Base-by-base conservation (phyloP, 2,113 vertebrate genomes). In the Anarhynchus alexandrinus region DNA sequence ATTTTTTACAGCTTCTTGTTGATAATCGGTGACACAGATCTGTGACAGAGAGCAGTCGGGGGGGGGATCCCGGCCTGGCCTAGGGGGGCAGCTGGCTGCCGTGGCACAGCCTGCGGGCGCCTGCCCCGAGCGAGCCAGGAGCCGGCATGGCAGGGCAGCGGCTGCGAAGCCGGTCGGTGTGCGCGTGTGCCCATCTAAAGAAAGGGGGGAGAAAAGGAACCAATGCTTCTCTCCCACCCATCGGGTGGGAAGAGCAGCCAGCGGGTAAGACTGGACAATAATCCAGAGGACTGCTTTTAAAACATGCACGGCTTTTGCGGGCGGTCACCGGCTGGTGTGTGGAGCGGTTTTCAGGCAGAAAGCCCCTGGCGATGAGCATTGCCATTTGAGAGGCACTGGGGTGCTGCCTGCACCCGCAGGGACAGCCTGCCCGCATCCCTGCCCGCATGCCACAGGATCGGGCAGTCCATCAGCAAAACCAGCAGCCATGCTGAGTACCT, bases 91-190 rank as follows among this genome's bases (percentile, higher is more conserved):
- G 67, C 76, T 25, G 69, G 36, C 49, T 58, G 71, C 32, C 2
- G 6, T 34, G 23, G 36, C 7, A 3, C 40, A 10, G 80, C 54
- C 88, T 51, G 66, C 3, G 3, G 23, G 15, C 1, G 32, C 42
- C 45, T 11, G 49, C 64, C 65, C 4, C 1, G 10, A 26, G n/a
- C 2, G 0, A 7, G 5, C 0, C 7, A 32, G 62, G 38, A 49
- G 32, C 1, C 2, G 59, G 74, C 38, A 22, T 2, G 30, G 58
- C 3, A 0, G 14, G 29, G 22, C 10, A 10, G 3, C 2, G 15
- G 47, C 62, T 4, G 26, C 1, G 1, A 13, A 30, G 52, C 3
- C 0, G 21, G 26, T 6, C 0, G 1, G 38, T 2, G 8, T 27
- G 11, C 16, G 29, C 1, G 1, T 2, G 8, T 22, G 13, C 17